Evolutionary conservation across 2,113 vertebrate species (phyloP), one percentile per base, ranked within the genome.

Genomic region (Ochotona curzoniae): DNA sequence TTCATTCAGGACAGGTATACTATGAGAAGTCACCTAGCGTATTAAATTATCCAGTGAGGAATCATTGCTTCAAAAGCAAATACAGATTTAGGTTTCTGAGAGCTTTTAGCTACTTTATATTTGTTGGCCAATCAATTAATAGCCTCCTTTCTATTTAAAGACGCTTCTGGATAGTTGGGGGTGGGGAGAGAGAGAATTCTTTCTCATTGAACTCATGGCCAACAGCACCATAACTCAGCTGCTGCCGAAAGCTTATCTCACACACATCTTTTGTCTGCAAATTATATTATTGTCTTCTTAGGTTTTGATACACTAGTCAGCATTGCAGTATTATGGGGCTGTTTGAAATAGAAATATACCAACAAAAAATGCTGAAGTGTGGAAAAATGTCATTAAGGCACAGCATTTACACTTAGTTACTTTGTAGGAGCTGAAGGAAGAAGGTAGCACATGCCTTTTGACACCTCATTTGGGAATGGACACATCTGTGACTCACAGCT

Each of bases 301-400:
- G 32, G 30, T 38, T 63, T 26, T 38, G 26, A 8, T 13, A 13
- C 23, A 32, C 2, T 7, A 30, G 10, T 20, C 21, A 70, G 14
- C 47, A 51, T 28, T 71, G 67, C 2, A 78, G n/a, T 20, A 35
- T 60, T 13, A 15, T 7, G 2, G 6, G 14, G 5, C 28, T 25
- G 69, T 88, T 93, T 74, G 28, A 73, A 91, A 66, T 26, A 79
- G 8, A 20, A n/a, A 78, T 32, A 44, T 63, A 81, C 69, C 38
- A 51, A 18, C 8, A 5, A 69, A 73, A 73, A 51, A 23, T 38
- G 13, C 8, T 30, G 54, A n/a, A 54, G 2, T 38, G n/a, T 38
- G 47, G 86, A 57, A 71, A 67, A 20, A 26, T 54, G 51, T 0
- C 21, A 51, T 13, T 35, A 30, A 47, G 18, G 18, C 25, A 28